Conservation (phyloP, 2,113 vertebrate species). For the Melanerpes formicivorus region DNA sequence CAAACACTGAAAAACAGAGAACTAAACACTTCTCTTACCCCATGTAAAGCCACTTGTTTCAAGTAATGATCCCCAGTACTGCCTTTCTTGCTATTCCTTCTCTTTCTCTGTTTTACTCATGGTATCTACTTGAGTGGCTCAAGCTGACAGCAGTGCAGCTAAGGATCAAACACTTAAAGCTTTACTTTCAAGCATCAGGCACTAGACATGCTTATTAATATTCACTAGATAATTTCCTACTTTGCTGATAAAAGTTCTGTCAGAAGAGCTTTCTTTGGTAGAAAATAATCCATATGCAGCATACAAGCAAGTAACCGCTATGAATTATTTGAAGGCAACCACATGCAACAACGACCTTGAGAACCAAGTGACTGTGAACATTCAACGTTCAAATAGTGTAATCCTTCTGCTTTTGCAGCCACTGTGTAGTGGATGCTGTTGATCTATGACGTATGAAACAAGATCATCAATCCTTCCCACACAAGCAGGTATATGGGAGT, state of each 20-base stretch:
- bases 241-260: constrained; percentile 41
- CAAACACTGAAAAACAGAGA: neutral
- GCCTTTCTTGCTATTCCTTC: neutral
- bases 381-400: constrained; percentile 23
- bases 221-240: constrained; percentile 41
- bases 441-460: neutral
- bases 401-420: neutral
- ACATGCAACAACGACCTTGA: constrained; percentile 32
- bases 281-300: neutral
- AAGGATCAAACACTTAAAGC: constrained; percentile 54
- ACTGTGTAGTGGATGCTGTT: neutral
- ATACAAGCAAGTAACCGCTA: constrained; percentile 36
- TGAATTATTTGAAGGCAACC: constrained; percentile 54
- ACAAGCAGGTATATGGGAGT: neutral
- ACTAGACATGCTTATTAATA: constrained; percentile 45
- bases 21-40: neutral
- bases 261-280: constrained; percentile 22
- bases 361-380: constrained; percentile 24
- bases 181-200: constrained; percentile 17
- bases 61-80: neutral
- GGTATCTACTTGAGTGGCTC: constrained; percentile 1
- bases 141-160: neutral
- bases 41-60: constrained; percentile 4
- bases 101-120: neutral
- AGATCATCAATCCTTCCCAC: neutral